A percentile compares a stretch with the other conserved stretches of the same genome.
phyloP scores from a whole-genome alignment of 2,113 vertebrate genomes.

The Prunella fulvescens region DNA sequence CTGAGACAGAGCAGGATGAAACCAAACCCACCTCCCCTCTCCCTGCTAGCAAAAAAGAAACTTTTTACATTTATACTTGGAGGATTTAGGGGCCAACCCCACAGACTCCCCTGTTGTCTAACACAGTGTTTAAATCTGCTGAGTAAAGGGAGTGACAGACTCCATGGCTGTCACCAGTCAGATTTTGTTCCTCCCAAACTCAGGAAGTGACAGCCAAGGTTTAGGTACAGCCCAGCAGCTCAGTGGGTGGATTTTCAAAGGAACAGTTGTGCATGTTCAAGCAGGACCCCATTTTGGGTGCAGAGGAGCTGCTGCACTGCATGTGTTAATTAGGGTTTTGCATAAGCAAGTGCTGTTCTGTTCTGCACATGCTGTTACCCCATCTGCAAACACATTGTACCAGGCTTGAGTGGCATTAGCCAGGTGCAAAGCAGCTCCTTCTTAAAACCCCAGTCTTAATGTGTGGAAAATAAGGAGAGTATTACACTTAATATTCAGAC shows the following conservation, averaged over 20 bases:
- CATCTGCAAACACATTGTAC: background rate
- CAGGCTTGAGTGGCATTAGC: background rate
- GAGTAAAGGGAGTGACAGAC: background rate
- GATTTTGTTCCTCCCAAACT: background rate
- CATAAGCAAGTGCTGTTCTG: background rate
- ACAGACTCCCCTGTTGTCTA: background rate
- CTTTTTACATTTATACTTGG: background rate
- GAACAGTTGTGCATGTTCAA: background rate
- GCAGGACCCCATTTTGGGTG: background rate
- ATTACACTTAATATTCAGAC: background rate
- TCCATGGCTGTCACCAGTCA: background rate
- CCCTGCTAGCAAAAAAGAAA: background rate
- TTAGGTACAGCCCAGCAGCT: background rate
- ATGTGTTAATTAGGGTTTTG: background rate
- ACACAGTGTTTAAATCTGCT: background rate
- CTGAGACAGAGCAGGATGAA: accelerated
- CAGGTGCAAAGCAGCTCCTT: background rate
- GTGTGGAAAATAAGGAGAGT: background rate
- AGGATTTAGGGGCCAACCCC: background rate
- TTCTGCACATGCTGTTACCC: background rate
- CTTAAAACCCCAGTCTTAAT: background rate
- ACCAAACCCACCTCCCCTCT: background rate
- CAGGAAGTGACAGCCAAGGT: background rate
- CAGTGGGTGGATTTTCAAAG: background rate
- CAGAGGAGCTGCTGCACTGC: background rate